Evolutionary conservation across 2,113 vertebrate genomes (phyloP), one percentile per base, ranked within the genome.

Genomic region (Perca fluviatilis): DNA sequence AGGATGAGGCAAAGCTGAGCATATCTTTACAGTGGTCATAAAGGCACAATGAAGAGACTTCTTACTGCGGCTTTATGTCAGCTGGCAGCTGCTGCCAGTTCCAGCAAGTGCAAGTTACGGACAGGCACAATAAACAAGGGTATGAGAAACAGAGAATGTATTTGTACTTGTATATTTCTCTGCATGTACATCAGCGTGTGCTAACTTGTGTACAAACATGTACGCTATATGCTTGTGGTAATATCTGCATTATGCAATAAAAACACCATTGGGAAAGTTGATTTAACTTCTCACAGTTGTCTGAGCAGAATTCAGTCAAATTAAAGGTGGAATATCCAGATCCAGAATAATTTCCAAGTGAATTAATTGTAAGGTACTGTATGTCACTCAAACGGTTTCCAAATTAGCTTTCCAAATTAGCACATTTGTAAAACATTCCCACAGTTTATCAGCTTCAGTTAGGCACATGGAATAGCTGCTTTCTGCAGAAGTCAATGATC

Each of bases 21-120:
- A 58, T 84, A 81, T 89, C 85, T 93, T 88, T 88, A 93, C 93
- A 90, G 85, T 86, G 88, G 91, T 77, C 88, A 87, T 91, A 88
- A 89, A 92, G 89, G 83, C 76, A 91, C 88, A 93, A 92, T 91
- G 90, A 89, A 72, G 83, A 87, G 87, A 91, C 72, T 88, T 77
- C 72, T 88, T 77, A 85, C 82, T 86, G 83, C 78, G 84, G 89
- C 86, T 92, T 91, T 90, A 94, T 93, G 80, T 92, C 89, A 82
- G 82, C 85, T 82, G 89, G 87, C 94, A 95, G 91, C 91, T 94
- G 92, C 87, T 88, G 75, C 83, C 68, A 50, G 92, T 93, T 88
- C 92, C 91, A 94, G 85, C 75, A 56, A 80, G 88, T 89, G 84
- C 91, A 85, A 91, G 91, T 89, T 93, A 92, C 91, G 70, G 84